Evolutionary conservation across 2,113 vertebrate genomes (phyloP), one percentile per base, ranked within the genome.

Genomic region (Anas platyrhynchos): DNA sequence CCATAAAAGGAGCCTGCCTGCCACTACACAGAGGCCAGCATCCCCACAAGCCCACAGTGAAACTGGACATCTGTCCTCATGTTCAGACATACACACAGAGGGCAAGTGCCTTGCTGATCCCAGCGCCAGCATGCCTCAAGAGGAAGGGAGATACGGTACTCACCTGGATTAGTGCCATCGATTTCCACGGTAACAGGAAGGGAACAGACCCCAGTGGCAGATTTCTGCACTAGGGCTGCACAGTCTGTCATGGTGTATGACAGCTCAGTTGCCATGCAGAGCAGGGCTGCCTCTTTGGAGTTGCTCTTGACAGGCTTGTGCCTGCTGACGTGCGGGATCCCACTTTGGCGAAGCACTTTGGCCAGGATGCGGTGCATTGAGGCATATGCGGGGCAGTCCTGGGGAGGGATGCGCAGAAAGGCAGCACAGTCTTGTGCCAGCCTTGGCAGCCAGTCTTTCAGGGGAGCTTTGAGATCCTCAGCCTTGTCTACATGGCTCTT

Each of bases 211-310:
- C 18, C 73, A 36, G 94, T 80, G 26, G 88, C 84, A 16, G 92
- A 43, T 61, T 97, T 96, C 34, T 97, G 97, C 68, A 97, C 68
- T 22, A 98, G 71, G 20, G 93, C 88, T 1, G 89, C 21, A 1
- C 97, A 88, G 86, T 97, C 97, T 1, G 78, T 95, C 83, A 89
- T 95, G 16, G 97, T 95, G 71, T 97, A 80, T 62, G 96, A 99
- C 10, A 99, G 81, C 26, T 98, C 96, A 0, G 97, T 61, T 1
- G 97, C 98, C 67, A 99, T 75, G 36, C 77, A 95, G 18, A 99
- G 98, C 32, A 99, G 98, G 1, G 98, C 96, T 4, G 98, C 98
- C 72, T 98, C 98, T 95, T 97, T 98, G 83, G 98, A 97, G 86
- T 71, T 94, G 46, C 34, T 97, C 27, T 97, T 96, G 18, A 98